These are phyloP conservation scores for Eudyptes chrysolophus DNA, from an alignment of 2,113 vertebrate species.

Conservation along the genomic window DNA sequence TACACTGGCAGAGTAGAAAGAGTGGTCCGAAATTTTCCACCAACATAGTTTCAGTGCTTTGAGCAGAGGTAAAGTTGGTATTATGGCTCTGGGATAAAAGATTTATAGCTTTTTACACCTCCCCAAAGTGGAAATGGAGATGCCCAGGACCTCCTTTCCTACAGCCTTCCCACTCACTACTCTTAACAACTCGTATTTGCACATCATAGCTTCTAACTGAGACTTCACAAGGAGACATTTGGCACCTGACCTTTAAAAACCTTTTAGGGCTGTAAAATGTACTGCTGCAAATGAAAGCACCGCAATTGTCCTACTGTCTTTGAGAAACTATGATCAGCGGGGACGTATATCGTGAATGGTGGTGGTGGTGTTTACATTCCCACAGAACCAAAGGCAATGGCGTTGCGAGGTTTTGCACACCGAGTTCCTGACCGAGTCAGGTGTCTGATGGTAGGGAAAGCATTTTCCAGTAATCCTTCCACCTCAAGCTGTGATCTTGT, in stretches of 20 bases:
- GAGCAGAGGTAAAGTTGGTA: background rate
- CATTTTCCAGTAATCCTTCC: background rate
- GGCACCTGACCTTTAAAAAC: conserved; percentile 20
- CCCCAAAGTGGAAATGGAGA: background rate
- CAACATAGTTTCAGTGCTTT: background rate
- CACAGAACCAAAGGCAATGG: background rate
- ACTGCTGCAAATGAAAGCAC: background rate
- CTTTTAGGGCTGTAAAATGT: conserved; percentile 10
- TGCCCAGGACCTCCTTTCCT: background rate
- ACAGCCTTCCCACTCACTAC: background rate
- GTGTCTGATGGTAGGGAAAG: background rate
- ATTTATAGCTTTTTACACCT: conserved; percentile 15
- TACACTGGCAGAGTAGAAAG: background rate
- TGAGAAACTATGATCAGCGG: background rate
- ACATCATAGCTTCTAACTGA: conserved; percentile 16
- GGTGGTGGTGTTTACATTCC: conserved; percentile 3
- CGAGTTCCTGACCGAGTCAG: background rate
- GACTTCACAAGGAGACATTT: conserved; percentile 2
- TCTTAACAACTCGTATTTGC: background rate
- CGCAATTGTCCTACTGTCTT: background rate
- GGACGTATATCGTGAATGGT: background rate
- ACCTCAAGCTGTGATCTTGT: background rate
- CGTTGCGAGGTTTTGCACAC: background rate
- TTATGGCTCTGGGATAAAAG: background rate
- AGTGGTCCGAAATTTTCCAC: background rate